Evolutionary conservation across 1,140 invertebrate species (phyloP), one percentile per base, ranked within the genome.

Genomic region (Branchinecta lynchi): DNA sequence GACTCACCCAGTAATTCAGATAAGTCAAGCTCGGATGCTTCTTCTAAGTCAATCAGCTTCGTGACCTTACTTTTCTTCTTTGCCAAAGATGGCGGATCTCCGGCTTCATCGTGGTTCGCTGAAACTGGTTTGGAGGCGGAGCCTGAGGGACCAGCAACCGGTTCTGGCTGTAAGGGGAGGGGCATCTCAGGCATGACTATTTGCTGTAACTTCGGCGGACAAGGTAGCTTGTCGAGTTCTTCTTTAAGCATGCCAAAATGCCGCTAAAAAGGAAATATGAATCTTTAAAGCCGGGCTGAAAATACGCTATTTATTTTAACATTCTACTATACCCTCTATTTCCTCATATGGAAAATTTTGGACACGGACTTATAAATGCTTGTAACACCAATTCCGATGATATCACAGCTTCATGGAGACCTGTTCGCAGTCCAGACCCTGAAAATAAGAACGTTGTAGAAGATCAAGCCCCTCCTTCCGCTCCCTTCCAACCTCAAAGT

Each of bases 11-110:
- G 6, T 6, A 60, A 20, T 6, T 60, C 51, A 6, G 12, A 15
- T 12, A 60, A 60, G 17, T 60, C 51, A 15, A 60, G 51, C 51
- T 60, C 51, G 12, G 12, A 12, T 32, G 32, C 32, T 32, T 32
- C 32, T 32, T 32, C 32, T 1, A 32, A 5, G 32, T 32, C 32
- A 32, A 32, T 32, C 32, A 32, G 32, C 12, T 60, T 60, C 51
- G 51, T 60, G 51, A 60, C 51, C 51, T 60, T 60, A 60, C 12
- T 15, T 60, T 60, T 60, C 17, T 60, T 60, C 51, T 60, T 60
- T 2, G 51, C 12, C 12, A 60, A 20, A 20, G 51, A 60, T 32
- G 32, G 32, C 5, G 32, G 32, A 20, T 60, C 51, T 20, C 12
- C 17, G 17, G 51, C 12, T 12, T 60, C 51, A 15, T 60, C 17